Base-by-base conservation (phyloP, 2,113 vertebrate species). In the Pterocles orientalis region DNA sequence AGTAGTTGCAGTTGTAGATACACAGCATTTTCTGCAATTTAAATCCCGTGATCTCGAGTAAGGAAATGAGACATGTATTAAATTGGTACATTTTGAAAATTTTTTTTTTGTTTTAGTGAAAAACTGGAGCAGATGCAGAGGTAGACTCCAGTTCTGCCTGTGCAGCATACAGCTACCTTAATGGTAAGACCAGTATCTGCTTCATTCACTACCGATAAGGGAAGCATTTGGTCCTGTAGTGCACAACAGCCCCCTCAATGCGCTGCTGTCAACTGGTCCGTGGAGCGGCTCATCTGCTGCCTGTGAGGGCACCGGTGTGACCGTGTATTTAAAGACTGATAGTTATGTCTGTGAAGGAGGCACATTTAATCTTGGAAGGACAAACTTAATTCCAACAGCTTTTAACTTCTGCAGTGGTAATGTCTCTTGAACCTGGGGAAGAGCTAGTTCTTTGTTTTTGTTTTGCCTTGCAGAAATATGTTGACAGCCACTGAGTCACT, bases 211-310 rank as follows among this genome's bases (percentile, higher is more conserved):
- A 2, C 28, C 29, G 5, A 0, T 41, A 36, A 62, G 18, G 6
- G 56, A 33, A 47, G 14, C 5, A 3, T 25, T 34, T 6, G 20
- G 31, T 81, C n/a, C 56, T 18, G 0, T 1, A 34, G 54, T 6
- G 6, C 25, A 2, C 16, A 15, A 1, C 8, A 15, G 6, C 36
- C 12, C 21, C 34, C 34, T 62, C 36, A 1, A 14, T 2, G 4
- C 1, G 0, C 9, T 13, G 53, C 1, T 1, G 10, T 23, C 1
- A 1, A 2, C 29, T 71, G 10, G 3, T 58, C 31, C 24, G 8
- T 47, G 4, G 47, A 68, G 23, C 54, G 19, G 68, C 68, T 4
- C 17, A 10, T 65, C 18, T 0, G 0, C 56, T 82, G 48, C 75
- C 45, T 31, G 7, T 15, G n/a, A 36, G 54, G 34, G 20, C 15